A percentile compares a stretch with the other conserved stretches of the same genome.
These are phyloP conservation scores for Acrossocheilus wenchowensis DNA, from an alignment of 2,797 vertebrate species.

Conservation along the genomic window DNA sequence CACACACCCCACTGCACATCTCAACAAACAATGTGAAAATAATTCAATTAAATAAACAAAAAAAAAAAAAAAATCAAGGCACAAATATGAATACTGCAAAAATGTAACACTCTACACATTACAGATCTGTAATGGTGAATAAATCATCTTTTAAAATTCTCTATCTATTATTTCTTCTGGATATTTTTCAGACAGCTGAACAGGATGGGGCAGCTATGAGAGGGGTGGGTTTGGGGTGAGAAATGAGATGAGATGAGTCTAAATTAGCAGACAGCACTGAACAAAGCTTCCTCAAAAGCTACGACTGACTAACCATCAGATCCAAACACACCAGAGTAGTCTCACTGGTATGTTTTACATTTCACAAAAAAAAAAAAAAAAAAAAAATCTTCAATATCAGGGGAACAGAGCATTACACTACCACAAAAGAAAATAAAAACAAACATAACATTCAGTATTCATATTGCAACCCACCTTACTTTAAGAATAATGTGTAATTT, in stretches of 20 bases:
- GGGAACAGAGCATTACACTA: background rate
- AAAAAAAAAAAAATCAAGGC: constrained; percentile 72
- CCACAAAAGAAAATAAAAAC: background rate
- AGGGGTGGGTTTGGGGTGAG: background rate
- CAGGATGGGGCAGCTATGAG: constrained; percentile 4
- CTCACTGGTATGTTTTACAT: background rate
- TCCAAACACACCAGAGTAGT: constrained; percentile 13
- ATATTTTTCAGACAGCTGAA: constrained; percentile 34
- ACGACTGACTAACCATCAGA: constrained; percentile 23
- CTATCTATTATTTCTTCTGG: constrained; percentile 41
- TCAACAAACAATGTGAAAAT: constrained; percentile 63
- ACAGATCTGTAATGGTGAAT: constrained; percentile 57
- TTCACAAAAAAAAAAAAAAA: background rate
- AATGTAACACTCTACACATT: constrained; percentile 63
- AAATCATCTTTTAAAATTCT: constrained; percentile 37
- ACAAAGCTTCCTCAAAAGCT: constrained; percentile 24
- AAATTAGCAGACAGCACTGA: constrained; percentile 42
- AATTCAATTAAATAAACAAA: constrained; percentile 36
- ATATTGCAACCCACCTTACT: constrained; percentile 31
- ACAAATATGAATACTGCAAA: constrained; percentile 80
- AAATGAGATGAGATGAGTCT: background rate
- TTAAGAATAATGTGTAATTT: background rate
- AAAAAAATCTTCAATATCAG: background rate
- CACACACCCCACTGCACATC: constrained; percentile 63
- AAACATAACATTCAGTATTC: constrained; percentile 19